Percentiles rank a stretch among this genome's conserved stretches.
Evolutionary conservation across 2,797 vertebrate species (phyloP).

Genomic region (Strix occidentalis): DNA sequence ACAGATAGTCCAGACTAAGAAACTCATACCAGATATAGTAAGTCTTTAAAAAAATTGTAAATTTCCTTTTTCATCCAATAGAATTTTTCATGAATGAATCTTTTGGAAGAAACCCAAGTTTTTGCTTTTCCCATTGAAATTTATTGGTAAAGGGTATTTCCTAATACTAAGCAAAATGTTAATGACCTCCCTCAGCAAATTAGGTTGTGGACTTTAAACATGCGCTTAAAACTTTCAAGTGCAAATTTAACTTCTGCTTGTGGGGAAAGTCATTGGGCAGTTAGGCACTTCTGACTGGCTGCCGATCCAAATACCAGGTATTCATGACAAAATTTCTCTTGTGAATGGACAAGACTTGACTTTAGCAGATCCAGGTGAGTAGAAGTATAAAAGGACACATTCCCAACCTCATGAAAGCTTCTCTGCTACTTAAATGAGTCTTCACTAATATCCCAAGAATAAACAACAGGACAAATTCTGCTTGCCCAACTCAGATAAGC

Average conservation of each 20-base stretch:
- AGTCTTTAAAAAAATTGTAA: background rate
- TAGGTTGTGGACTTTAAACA: background rate
- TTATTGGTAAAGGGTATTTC: slow-evolving; percentile 7
- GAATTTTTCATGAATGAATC: slow-evolving; percentile 38
- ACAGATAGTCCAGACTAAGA: background rate
- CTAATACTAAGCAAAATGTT: background rate
- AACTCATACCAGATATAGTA: background rate
- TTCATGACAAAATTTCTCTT: background rate
- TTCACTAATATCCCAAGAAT: background rate
- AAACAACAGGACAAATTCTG: background rate
- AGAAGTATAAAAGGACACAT: background rate
- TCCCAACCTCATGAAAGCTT: background rate
- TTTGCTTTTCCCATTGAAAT: background rate
- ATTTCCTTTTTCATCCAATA: background rate
- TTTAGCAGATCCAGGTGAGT: background rate
- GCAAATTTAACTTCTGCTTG: slow-evolving; percentile 1
- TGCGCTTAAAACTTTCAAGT: background rate
- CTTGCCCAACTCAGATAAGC: background rate
- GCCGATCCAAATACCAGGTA: background rate
- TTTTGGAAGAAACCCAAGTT: background rate
- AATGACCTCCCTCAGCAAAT: slow-evolving; percentile 20
- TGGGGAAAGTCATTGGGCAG: background rate
- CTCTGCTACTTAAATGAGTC: background rate
- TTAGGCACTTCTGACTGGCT: background rate
- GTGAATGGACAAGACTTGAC: background rate